Evolutionary conservation across 2,797 vertebrate species (phyloP), one percentile per base, ranked within the genome.

Genomic region (Danio albolineatus): DNA sequence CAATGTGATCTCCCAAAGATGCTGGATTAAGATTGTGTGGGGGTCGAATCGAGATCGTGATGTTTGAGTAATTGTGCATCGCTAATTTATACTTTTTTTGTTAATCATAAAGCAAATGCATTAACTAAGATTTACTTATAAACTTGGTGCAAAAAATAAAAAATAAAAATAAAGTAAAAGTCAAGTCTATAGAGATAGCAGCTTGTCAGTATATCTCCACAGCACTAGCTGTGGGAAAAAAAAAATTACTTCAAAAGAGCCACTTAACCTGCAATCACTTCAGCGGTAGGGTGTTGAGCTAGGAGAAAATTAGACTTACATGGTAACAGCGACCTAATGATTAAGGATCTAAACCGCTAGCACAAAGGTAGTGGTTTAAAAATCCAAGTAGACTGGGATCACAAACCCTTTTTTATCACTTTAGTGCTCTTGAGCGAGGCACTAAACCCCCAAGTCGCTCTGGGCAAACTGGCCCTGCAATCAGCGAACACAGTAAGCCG

Each of bases 241-340:
- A 61, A 1, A 78, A 16, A 78, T n/a, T 41, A 67, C 21, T 76
- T 81, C 19, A 76, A 74, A 61, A 62, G 48, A 51, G 17, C 21
- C 16, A 53, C 28, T 81, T 81, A 80, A 75, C 75, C 79, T 59
- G 57, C 67, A 60, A 64, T 81, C 56, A 73, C 54, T 67, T 81
- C 62, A 79, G 41, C 19, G 39, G 65, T 28, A 14, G 13, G 13
- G 61, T 54, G 46, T 73, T 38, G 38, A 73, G 59, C 21, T 69
- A 43, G 7, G 38, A 36, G 19, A 84, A 57, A 66, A 46, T 44
- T 16, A 66, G 51, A 62, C 44, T 69, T 69, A 5, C 12, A 19
- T 12, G 17, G n/a, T 49, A 82, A 75, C 53, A n/a, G 72, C 41
- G 43, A 41, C 36, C 59, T 48, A 16, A 48, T 57, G n/a, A 62